Base-by-base conservation (phyloP, 2,888 invertebrate genomes). In the Galerucella nymphaeae region DNA sequence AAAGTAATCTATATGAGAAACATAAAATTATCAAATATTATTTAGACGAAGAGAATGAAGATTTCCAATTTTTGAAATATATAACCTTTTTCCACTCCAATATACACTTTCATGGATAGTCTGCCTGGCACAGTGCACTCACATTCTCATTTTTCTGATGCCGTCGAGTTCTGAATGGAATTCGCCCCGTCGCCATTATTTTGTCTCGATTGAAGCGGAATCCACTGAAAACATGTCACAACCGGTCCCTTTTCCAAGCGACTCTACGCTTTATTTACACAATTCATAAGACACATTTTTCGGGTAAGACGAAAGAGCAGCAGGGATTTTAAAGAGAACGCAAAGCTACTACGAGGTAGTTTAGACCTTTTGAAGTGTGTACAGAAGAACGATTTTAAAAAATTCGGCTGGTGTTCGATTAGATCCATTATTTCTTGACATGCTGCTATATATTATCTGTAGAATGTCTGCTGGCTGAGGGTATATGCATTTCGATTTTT, bases 151-250 rank as follows among this genome's bases (percentile, higher is more conserved):
- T 70, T 70, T 70, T 70, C 45, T 66, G 61, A 72, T 50, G 1
- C 30, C 70, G 48, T 58, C 68, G 66, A 23, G 67, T 58, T 64
- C 45, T 41, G 18, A 71, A n/a, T 64, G 69, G 72, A 72, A 69
- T 72, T 72, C 41, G 53, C 59, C 53, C 64, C 45, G 71, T 71
- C 77, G 77, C 75, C 75, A 77, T 77, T 77, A 77, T 72, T 75
- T 70, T 68, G 74, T 74, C 73, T 75, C 63, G 63, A 63, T 64
- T 11, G 42, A 62, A 50, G 11, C 38, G 30, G 38, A 62, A 50
- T 45, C 23, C 42, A 10, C 41, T 14, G 20, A 69, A 20, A 69
- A 62, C n/a, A 55, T 50, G 18, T 16, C 14, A 53, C 69, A 42
- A 53, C 20, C 13, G 16, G 42, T 14, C 10, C 18, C 8, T 11